A percentile compares a stretch with the other conserved stretches of the same genome.
Evolutionary conservation across 2,888 invertebrate species (phyloP).

Genomic region (Melanostoma scalare): DNA sequence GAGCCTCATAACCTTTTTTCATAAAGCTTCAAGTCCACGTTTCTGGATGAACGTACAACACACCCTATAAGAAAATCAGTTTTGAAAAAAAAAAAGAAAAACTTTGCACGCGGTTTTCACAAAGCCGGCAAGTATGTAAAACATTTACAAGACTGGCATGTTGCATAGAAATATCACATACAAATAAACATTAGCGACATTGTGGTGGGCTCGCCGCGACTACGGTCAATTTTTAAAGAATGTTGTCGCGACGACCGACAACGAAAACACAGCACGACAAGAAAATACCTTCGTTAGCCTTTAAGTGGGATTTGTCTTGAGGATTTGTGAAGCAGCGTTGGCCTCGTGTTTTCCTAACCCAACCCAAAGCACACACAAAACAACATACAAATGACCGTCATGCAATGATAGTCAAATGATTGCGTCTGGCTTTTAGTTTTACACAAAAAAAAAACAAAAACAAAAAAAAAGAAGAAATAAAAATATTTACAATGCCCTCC

Average conservation of each 20-base stretch:
- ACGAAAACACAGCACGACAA: slow-evolving; percentile 45
- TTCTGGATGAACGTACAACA: too few relatives aligned
- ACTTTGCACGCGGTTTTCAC: slow-evolving; percentile 10
- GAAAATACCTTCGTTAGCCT: slow-evolving; percentile 57
- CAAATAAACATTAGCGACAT: slow-evolving; percentile 8
- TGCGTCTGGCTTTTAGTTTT: slow-evolving; percentile 69
- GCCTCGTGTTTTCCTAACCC: slow-evolving; percentile 36
- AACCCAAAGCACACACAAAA: slow-evolving; percentile 44
- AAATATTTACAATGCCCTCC: slow-evolving; percentile 16
- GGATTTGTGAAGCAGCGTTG: slow-evolving; percentile 18
- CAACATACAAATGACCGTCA: slow-evolving; percentile 60
- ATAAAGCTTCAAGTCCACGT: too few relatives aligned
- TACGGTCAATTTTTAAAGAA: slow-evolving; percentile 63
- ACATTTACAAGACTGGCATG: slow-evolving; percentile 60
- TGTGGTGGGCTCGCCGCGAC: slow-evolving; percentile 28
- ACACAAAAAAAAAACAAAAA: slow-evolving; percentile 28
- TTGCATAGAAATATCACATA: slow-evolving; percentile 37
- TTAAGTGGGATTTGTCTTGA: slow-evolving; percentile 59
- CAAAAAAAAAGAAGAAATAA: too few relatives aligned
- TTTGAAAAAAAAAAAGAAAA: slow-evolving; percentile 1
- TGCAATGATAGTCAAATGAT: slow-evolving; percentile 63
- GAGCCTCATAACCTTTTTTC: too few relatives aligned
- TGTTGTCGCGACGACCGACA: slow-evolving; percentile 57
- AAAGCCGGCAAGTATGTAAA: slow-evolving; percentile 55
- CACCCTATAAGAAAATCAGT: too few relatives aligned